Percentiles rank a stretch among this genome's conserved stretches.
These are phyloP conservation scores for Oxyura jamaicensis DNA, from an alignment of 2,113 vertebrate genomes.

Conservation along the genomic window DNA sequence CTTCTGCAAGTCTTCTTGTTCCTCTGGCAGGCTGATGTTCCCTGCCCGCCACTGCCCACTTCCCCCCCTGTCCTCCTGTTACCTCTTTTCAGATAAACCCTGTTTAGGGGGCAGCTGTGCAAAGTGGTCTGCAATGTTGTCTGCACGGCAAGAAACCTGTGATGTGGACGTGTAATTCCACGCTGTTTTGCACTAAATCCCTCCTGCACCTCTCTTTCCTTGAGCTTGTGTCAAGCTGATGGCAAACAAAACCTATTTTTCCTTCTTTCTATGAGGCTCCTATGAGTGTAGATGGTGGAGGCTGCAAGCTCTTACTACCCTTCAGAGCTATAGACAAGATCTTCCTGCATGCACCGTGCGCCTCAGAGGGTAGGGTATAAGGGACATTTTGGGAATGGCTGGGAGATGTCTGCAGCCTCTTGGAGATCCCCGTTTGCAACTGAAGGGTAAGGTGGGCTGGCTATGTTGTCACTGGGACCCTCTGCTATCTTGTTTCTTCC, in stretches of 20 bases:
- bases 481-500: not conserved
- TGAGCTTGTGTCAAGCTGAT: not conserved
- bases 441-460: not conserved
- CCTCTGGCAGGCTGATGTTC: not conserved
- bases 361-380: not conserved
- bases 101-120: not conserved
- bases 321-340: not conserved
- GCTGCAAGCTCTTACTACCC: not conserved
- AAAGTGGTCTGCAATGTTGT: not conserved
- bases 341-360: fast-evolving
- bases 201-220: not conserved
- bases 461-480: not conserved
- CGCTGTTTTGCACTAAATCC: not conserved
- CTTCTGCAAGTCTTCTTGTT: not conserved
- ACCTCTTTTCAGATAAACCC: not conserved
- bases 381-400: not conserved
- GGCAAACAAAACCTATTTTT: not conserved
- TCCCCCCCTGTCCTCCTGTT: not conserved
- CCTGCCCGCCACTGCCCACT: not conserved
- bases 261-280: not conserved
- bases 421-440: not conserved
- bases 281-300: not conserved
- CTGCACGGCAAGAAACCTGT: not conserved
- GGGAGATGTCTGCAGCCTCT: not conserved
- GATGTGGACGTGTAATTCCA: not conserved